Conservation (phyloP, 2,888 invertebrate species). For the Neria commutata region DNA sequence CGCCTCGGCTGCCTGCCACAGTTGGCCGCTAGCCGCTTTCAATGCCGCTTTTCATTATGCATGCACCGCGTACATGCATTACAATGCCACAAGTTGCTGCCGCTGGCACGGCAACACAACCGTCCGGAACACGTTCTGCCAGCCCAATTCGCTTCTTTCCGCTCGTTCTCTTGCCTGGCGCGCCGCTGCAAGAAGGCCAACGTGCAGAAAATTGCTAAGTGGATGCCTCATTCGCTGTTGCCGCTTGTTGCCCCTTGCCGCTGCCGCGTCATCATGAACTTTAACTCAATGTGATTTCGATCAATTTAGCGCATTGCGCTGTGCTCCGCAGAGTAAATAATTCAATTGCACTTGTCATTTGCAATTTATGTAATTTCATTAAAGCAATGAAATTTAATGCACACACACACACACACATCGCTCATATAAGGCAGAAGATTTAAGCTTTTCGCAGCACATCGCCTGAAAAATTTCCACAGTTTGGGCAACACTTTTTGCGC, state of each 20-base stretch:
- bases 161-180: not conserved
- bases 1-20: not conserved
- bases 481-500: too few species aligned
- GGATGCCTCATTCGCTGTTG: not conserved
- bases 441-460: too few species aligned
- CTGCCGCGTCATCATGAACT: too few species aligned
- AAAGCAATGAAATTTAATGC: constrained; percentile 32
- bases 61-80: not conserved
- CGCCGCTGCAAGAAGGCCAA: constrained; percentile 23
- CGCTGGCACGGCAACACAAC: not conserved
- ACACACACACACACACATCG: constrained; percentile 32
- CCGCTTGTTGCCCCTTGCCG: too few species aligned
- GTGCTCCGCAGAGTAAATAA: constrained; percentile 47
- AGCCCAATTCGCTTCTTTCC: not conserved
- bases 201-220: constrained; percentile 32
- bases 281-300: constrained; percentile 50
- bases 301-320: constrained; percentile 49
- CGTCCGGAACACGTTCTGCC: too few species aligned
- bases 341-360: constrained; percentile 42
- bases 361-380: constrained; percentile 28
- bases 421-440: too few species aligned
- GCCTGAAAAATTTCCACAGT: too few species aligned
- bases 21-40: not conserved
- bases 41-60: not conserved
- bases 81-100: constrained; percentile 8